Conservation (phyloP, 2,888 invertebrate genomes). For the Neoitamus cyanurus region DNA sequence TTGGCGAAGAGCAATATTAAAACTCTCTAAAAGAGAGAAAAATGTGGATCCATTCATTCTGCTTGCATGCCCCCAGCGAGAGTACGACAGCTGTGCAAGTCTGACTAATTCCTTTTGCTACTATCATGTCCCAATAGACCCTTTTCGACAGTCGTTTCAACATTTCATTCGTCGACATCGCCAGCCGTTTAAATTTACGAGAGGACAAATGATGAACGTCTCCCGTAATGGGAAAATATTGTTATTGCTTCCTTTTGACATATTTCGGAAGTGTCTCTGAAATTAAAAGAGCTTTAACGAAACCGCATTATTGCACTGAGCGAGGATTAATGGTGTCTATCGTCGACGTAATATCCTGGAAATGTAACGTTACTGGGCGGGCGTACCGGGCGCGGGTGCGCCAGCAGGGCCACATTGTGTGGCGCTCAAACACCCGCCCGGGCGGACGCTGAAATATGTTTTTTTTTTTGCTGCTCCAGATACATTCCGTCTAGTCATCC, state of each 20-base stretch:
- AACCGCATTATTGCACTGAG: constrained; percentile 26
- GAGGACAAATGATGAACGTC: background rate
- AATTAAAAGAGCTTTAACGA: constrained; percentile 28
- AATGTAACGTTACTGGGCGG: background rate
- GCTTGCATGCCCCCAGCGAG: no score
- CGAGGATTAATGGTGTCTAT: constrained; percentile 23
- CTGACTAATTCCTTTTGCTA: background rate
- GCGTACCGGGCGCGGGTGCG: background rate
- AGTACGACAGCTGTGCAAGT: background rate
- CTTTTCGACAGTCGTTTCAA: background rate
- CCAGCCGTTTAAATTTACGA: background rate
- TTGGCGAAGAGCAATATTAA: background rate
- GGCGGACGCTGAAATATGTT: constrained; percentile 4
- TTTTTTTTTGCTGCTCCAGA: constrained; percentile 13
- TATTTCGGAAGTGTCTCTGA: background rate
- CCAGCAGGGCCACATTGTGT: background rate
- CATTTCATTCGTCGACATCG: background rate
- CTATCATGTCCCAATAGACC: background rate
- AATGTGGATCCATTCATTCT: background rate
- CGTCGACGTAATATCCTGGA: constrained; percentile 13
- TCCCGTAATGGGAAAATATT: background rate
- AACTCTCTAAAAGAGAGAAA: background rate
- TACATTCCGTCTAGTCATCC: constrained; percentile 32
- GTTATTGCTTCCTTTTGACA: constrained; percentile 23
- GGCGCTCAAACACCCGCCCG: background rate